A percentile compares a stretch with the other conserved stretches of the same genome.
These are phyloP conservation scores for Cyrtonyx montezumae DNA, from an alignment of 2,113 vertebrate species.

Conservation along the genomic window DNA sequence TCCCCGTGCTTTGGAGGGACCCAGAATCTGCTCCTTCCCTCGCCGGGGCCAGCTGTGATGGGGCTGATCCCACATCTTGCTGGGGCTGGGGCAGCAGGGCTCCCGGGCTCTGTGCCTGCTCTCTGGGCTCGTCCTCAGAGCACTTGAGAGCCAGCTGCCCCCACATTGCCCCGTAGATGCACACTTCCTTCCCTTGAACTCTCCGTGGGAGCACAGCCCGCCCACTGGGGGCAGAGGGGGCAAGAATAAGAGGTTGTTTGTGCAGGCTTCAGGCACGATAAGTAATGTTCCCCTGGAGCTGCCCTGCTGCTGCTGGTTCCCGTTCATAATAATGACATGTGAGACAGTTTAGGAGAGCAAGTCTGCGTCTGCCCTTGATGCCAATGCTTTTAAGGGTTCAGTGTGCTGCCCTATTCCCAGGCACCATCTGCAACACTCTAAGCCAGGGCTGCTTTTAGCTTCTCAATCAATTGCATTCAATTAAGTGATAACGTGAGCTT, in stretches of 20 bases:
- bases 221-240: slow-evolving; percentile 47
- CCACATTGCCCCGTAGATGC: slow-evolving; percentile 40
- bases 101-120: background rate
- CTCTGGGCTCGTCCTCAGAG: slow-evolving; percentile 53
- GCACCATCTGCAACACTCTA: background rate
- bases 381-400: slow-evolving; percentile 50
- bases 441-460: slow-evolving; percentile 45
- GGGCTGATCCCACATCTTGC: background rate
- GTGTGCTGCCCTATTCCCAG: background rate
- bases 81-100: background rate
- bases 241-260: slow-evolving; percentile 45
- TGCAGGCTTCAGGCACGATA: background rate
- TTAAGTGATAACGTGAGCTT: background rate
- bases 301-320: background rate
- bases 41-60: rapidly evolving
- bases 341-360: background rate
- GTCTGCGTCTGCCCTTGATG: background rate
- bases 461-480: slow-evolving; percentile 16
- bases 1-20: background rate
- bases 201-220: slow-evolving; percentile 31
- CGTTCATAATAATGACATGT: rapidly evolving
- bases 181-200: slow-evolving; percentile 64
- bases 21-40: background rate
- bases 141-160: slow-evolving; percentile 50
- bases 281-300: background rate